A percentile compares a stretch with the other conserved stretches of the same genome.
These are phyloP conservation scores for Anhinga rufa DNA, from an alignment of 2,113 vertebrate genomes.

Conservation along the genomic window DNA sequence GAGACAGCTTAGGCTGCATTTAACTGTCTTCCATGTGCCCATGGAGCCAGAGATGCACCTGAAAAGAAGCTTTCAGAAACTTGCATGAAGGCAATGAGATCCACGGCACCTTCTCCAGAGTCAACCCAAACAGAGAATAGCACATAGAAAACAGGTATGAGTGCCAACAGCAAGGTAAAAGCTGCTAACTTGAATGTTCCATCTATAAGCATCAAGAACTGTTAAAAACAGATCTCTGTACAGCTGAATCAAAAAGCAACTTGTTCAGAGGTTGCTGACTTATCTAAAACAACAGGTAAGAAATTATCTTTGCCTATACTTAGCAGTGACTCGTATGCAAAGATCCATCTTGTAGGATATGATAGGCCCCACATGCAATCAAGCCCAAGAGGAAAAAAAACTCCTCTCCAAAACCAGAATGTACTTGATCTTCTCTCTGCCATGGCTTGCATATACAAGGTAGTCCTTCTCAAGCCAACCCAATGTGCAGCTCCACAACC, in stretches of 20 bases:
- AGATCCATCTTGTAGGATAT: background rate
- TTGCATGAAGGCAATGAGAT: background rate
- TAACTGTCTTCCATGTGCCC: background rate
- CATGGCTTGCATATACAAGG: background rate
- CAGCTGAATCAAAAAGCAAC: background rate
- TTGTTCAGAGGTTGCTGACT: background rate
- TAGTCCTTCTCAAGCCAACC: background rate
- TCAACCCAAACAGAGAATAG: background rate
- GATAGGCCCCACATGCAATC: background rate
- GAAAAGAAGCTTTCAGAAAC: background rate
- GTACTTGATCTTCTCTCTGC: background rate
- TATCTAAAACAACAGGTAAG: background rate
- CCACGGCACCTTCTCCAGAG: background rate
- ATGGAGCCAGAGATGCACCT: background rate
- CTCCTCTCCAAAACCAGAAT: background rate
- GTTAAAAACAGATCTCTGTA: background rate
- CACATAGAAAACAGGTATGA: background rate
- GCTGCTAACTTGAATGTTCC: background rate
- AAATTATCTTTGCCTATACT: background rate
- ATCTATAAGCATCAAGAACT: background rate
- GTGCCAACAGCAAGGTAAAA: background rate
- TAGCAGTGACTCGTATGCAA: background rate
- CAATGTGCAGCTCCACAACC: background rate
- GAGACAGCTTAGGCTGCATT: no score
- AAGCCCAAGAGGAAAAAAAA: background rate